Evolutionary conservation across 2,797 vertebrate species (phyloP).

Genomic region (Sparus aurata): DNA sequence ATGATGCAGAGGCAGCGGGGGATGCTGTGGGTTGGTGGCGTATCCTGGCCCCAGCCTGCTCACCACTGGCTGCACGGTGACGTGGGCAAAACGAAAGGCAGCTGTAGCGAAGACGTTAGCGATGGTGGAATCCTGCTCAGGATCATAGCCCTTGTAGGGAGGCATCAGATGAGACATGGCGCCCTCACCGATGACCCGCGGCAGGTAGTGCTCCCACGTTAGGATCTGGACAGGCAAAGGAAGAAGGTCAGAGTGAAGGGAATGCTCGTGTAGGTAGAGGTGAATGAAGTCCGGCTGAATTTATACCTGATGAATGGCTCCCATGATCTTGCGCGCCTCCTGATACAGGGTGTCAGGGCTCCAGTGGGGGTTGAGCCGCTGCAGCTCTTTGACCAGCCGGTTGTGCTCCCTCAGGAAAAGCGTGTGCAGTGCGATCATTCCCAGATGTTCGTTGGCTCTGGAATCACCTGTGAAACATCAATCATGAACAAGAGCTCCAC

Average conservation of each 20-base stretch:
- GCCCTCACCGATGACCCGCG: constrained; percentile 79
- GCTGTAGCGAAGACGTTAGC: constrained; percentile 84
- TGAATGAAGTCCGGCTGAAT: neutral
- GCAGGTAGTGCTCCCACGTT: constrained; percentile 86
- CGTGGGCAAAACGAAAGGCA: constrained; percentile 86
- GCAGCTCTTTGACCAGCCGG: constrained; percentile 82
- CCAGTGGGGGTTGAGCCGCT: constrained; percentile 85
- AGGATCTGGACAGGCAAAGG: constrained; percentile 74
- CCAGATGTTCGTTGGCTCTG: constrained; percentile 86
- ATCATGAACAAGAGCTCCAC: constrained; percentile 2
- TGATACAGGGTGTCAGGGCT: constrained; percentile 86
- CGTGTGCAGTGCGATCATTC: constrained; percentile 86
- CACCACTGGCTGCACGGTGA: constrained; percentile 85
- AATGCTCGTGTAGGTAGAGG: neutral
- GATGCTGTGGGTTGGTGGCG: constrained; percentile 73
- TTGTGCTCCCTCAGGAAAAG: constrained; percentile 89
- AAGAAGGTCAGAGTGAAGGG: neutral
- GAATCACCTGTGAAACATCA: constrained; percentile 80
- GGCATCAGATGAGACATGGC: constrained; percentile 74
- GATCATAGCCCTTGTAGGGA: constrained; percentile 77
- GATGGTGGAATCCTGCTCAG: constrained; percentile 81
- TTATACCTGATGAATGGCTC: constrained; percentile 85
- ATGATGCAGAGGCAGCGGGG: constrained; percentile 83
- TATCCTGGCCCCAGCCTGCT: constrained; percentile 82
- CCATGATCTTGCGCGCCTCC: constrained; percentile 86